A percentile compares a stretch with the other conserved stretches of the same genome.
phyloP scores from a whole-genome alignment of 2,113 vertebrate species.

The Brachyhypopomus gauderio region DNA sequence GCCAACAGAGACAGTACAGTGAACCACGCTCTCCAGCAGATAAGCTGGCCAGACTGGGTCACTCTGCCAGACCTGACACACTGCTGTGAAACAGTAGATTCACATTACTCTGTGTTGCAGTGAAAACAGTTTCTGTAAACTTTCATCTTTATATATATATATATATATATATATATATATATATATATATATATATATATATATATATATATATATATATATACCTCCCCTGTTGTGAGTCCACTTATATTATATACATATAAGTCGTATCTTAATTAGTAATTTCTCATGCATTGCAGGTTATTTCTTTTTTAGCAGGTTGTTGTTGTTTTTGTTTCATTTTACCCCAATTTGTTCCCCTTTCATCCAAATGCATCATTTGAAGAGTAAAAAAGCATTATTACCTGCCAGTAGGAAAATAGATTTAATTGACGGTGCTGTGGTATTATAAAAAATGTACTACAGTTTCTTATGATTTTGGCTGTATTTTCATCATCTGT shows the following conservation, averaged over 20 bases:
- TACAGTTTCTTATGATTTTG: conserved; percentile 25
- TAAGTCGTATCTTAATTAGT: not conserved
- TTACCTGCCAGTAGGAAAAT: not conserved
- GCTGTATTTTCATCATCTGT: conserved; percentile 31
- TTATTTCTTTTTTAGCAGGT: no score
- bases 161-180: no score
- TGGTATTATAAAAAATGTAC: not conserved
- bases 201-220: not conserved
- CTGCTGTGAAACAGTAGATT: conserved; percentile 37
- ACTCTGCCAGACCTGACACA: conserved; percentile 55
- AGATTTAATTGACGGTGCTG: not conserved
- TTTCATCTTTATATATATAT: not conserved
- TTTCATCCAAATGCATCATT: not conserved
- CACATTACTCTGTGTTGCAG: not conserved
- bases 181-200: not conserved
- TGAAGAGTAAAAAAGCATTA: not conserved
- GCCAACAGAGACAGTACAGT: conserved; percentile 63
- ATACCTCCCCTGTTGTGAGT: no score
- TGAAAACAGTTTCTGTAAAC: not conserved
- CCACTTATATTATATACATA: not conserved
- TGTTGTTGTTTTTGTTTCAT: not conserved
- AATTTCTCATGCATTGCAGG: no score
- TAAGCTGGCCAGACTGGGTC: conserved; percentile 67
- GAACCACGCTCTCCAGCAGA: conserved; percentile 58
- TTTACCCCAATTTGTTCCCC: not conserved